A percentile compares a stretch with the other conserved stretches of the same genome.
These are phyloP conservation scores for Cephus cinctus DNA, from an alignment of 1,140 invertebrate genomes.

Conservation along the genomic window DNA sequence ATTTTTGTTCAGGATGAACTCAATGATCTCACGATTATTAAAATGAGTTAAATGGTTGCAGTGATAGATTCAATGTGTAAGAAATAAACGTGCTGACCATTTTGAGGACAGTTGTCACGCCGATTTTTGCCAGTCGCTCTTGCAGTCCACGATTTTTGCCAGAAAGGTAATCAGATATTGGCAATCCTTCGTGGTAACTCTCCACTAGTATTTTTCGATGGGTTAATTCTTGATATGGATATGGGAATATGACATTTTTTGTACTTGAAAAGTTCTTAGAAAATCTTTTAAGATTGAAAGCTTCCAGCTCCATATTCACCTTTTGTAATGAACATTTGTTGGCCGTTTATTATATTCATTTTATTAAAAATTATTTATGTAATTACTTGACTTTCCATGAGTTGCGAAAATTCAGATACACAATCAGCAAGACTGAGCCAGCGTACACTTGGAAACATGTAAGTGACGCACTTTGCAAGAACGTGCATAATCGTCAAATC, in stretches of 20 bases:
- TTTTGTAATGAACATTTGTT: constrained; percentile 20
- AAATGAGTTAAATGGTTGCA: too few species aligned
- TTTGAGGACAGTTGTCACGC: constrained; percentile 53
- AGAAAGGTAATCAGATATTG: constrained; percentile 45
- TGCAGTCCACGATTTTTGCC: constrained; percentile 20
- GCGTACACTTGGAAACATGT: constrained; percentile 43
- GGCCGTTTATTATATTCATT: constrained; percentile 11
- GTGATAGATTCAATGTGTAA: too few species aligned
- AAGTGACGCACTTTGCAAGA: constrained; percentile 35
- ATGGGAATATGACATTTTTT: constrained; percentile 46
- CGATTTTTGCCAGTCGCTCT: constrained; percentile 48
- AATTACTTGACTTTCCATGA: constrained; percentile 54
- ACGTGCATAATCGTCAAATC: constrained; percentile 53
- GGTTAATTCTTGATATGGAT: constrained; percentile 42
- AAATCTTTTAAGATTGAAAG: constrained; percentile 49
- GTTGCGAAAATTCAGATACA: constrained; percentile 54
- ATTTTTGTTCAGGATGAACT: too few species aligned
- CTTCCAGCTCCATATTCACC: constrained; percentile 52
- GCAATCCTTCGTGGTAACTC: constrained; percentile 55
- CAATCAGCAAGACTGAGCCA: constrained; percentile 57
- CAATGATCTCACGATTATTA: too few species aligned
- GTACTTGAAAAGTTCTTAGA: constrained; percentile 44
- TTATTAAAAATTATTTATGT: constrained; percentile 10
- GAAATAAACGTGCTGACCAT: constrained; percentile 43
- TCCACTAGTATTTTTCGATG: constrained; percentile 51